Percentiles rank a stretch among this genome's conserved stretches.
Evolutionary conservation across 2,888 invertebrate genomes (phyloP).

Genomic region (Rhingia campestris): DNA sequence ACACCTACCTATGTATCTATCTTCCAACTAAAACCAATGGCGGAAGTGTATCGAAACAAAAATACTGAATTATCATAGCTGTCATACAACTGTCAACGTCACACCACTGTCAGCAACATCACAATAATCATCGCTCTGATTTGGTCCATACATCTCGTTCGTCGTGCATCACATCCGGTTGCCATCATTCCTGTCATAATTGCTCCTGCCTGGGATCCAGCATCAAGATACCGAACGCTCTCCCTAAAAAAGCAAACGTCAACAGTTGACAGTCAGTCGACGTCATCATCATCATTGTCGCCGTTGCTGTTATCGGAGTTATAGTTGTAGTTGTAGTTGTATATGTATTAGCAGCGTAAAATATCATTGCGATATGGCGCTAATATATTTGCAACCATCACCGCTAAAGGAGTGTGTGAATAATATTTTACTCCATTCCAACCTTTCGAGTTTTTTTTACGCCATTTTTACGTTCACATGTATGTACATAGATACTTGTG

Average conservation of each 20-base stretch:
- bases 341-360: conserved; percentile 8
- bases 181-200: conserved; percentile 50
- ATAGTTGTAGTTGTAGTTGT: not conserved
- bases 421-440: conserved; percentile 5
- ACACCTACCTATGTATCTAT: not conserved
- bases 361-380: conserved; percentile 29
- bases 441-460: not conserved
- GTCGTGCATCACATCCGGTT: conserved; percentile 38
- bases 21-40: not conserved
- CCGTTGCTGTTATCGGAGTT: too few relatives aligned
- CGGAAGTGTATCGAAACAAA: not conserved
- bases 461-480: conserved; percentile 5
- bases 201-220: conserved; percentile 8
- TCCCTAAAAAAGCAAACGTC: conserved; percentile 38
- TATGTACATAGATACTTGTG: not conserved
- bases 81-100: conserved; percentile 50
- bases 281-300: not conserved
- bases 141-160: conserved; percentile 27
- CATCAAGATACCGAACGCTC: conserved; percentile 40
- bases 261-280: conserved; percentile 50
- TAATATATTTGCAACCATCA: conserved; percentile 25
- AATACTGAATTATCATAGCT: conserved; percentile 31
- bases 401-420: conserved; percentile 6
- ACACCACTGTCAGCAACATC: conserved; percentile 27
- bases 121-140: conserved; percentile 42